Evolutionary conservation across 2,888 invertebrate genomes (phyloP).

Genomic region (Timandra comae): DNA sequence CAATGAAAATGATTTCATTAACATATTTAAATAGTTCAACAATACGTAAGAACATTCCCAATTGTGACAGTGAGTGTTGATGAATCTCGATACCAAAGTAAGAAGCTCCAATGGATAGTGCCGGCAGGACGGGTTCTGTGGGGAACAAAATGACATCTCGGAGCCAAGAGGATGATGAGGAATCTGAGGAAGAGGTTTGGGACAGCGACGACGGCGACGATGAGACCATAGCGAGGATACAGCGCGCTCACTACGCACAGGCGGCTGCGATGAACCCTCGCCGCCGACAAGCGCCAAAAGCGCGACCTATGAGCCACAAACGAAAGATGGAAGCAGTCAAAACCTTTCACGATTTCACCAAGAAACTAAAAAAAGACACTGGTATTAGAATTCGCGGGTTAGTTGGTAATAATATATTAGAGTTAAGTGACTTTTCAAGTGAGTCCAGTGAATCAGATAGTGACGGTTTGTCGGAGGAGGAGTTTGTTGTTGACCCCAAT

Average conservation of each 20-base stretch:
- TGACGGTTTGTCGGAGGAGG: slow-evolving; percentile 70
- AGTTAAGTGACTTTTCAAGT: slow-evolving; percentile 69
- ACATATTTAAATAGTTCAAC: no score
- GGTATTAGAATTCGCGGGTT: slow-evolving; percentile 69
- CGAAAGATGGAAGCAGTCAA: slow-evolving; percentile 72
- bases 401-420: slow-evolving; percentile 68
- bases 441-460: slow-evolving; percentile 61
- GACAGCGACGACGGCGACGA: slow-evolving; percentile 67
- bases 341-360: slow-evolving; percentile 70
- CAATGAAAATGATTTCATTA: slow-evolving; percentile 1
- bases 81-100: no score
- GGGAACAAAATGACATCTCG: slow-evolving; percentile 49
- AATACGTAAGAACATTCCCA: no score
- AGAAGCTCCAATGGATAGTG: slow-evolving; percentile 46
- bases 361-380: slow-evolving; percentile 72
- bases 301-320: slow-evolving; percentile 66
- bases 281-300: slow-evolving; percentile 49
- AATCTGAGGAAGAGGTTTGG: slow-evolving; percentile 55
- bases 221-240: slow-evolving; percentile 68
- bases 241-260: slow-evolving; percentile 66
- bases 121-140: slow-evolving; percentile 45
- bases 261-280: slow-evolving; percentile 63
- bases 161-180: slow-evolving; percentile 48
- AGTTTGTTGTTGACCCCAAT: slow-evolving; percentile 66
- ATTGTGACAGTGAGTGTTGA: no score